Base-by-base conservation (phyloP, 2,888 invertebrate species). In the Molorchus minor region DNA sequence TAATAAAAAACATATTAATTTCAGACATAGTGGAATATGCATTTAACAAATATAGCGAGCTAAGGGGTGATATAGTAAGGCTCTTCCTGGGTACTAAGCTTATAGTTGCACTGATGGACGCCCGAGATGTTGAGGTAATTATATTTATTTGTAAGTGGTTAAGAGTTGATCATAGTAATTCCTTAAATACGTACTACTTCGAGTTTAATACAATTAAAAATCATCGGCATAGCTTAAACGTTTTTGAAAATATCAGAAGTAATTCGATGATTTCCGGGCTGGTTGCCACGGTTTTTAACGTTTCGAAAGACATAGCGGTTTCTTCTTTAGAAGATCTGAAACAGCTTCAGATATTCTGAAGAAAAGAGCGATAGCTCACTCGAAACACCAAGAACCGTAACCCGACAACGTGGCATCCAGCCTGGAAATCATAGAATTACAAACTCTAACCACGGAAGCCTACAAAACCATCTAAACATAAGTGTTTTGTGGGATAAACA, bases 91-190 rank as follows among this genome's bases (percentile, higher is more conserved):
- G 71, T 8, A 65, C 62, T 1, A 61, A 61, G 12, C 53, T 71
- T 3, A 38, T 65, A n/a, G 54, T 71, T 29, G 69, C 56, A 4
- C 16, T 72, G n/a, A 33, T 13, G n/a, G 47, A 64, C 52, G 62
- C 72, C 3, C 40, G 54, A 36, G 69, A 71, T 55, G 45, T 69
- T 33, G 71, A 71, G 64, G 71, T 69, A 67, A 46, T 30, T 62
- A 17, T 3, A 15, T 41, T 10, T 25, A 38, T 38, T 47, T n/a
- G 30, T 29, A 10, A 10, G 7, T 29, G 7, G 7, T 29, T 29
- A 29, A 29, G 30, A 29, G 10, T 29, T 29, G 17, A 17, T 17
- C 13, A 21, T 20, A 54, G 1, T 38, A 7, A 1, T n/a, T 2
- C 3, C 25, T 52, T 10, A 13, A 10, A 16, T 29, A 29, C 16